phyloP scores from a whole-genome alignment of 2,113 vertebrate species.

The Upupa epops region DNA sequence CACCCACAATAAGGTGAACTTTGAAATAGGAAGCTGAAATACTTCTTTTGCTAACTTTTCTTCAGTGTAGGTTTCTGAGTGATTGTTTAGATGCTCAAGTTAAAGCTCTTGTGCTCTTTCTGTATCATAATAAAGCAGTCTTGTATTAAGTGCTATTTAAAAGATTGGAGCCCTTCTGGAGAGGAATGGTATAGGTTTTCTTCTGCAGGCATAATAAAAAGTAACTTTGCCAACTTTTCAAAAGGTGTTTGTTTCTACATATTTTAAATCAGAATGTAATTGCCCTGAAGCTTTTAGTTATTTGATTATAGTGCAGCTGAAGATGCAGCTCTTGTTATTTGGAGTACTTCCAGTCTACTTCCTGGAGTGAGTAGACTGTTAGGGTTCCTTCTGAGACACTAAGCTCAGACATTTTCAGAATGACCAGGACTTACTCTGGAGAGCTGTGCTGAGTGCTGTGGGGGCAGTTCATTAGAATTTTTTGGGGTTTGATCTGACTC shows the following conservation, averaged over 20 bases:
- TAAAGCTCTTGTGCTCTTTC: not conserved
- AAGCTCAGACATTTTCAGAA: not conserved
- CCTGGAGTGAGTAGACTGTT: not conserved
- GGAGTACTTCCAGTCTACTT: not conserved
- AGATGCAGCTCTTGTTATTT: not conserved
- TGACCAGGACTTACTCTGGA: not conserved
- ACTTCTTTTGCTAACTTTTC: not conserved
- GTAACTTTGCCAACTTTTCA: not conserved
- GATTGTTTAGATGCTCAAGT: not conserved
- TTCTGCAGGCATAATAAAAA: not conserved
- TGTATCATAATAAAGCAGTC: not conserved
- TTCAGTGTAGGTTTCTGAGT: not conserved
- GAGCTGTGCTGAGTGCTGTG: not conserved
- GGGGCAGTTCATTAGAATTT: not conserved
- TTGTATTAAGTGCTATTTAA: not conserved
- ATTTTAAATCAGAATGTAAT: not conserved
- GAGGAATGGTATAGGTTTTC: not conserved
- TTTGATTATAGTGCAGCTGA: not conserved
- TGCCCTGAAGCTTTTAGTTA: not conserved
- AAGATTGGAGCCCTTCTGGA: not conserved
- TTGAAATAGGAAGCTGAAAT: not conserved
- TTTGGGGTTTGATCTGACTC: not conserved
- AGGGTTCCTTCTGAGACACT: not conserved
- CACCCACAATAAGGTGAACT: not conserved
- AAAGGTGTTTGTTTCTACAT: not conserved